Evolutionary conservation across 2,888 invertebrate genomes (phyloP).

Genomic region (Augochlorella aurata): DNA sequence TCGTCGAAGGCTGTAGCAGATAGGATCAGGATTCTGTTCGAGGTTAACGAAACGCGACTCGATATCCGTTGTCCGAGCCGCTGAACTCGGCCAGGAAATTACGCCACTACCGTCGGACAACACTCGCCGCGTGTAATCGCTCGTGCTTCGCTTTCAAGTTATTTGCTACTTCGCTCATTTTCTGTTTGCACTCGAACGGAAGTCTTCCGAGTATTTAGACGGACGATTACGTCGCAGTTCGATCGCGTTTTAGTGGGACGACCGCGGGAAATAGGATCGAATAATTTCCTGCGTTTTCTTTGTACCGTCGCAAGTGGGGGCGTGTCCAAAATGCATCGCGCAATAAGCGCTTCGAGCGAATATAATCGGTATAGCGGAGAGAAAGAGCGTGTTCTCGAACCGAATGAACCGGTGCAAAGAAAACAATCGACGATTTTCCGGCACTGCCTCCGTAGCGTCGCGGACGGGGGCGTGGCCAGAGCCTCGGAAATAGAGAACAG

Average conservation of each 20-base stretch:
- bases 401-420: too few species aligned
- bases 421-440: too few species aligned
- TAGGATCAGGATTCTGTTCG: neutral
- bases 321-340: neutral
- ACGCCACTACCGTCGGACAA: conserved; percentile 25
- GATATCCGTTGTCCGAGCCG: conserved; percentile 13
- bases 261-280: neutral
- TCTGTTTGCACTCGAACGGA: neutral
- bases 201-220: too few species aligned
- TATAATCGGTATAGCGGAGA: too few species aligned
- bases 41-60: conserved; percentile 7
- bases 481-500: neutral
- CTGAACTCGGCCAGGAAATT: conserved; percentile 45
- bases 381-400: too few species aligned
- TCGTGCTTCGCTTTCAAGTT: neutral
- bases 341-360: neutral
- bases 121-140: neutral
- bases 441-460: neutral
- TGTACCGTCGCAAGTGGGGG: neutral
- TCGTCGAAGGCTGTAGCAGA: neutral
- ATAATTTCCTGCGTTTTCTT: neutral
- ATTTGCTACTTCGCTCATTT: neutral
- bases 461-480: neutral
- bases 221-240: too few species aligned
- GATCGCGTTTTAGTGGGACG: neutral